Conservation (phyloP, 2,888 invertebrate species). For the Plagodis pulveraria region DNA sequence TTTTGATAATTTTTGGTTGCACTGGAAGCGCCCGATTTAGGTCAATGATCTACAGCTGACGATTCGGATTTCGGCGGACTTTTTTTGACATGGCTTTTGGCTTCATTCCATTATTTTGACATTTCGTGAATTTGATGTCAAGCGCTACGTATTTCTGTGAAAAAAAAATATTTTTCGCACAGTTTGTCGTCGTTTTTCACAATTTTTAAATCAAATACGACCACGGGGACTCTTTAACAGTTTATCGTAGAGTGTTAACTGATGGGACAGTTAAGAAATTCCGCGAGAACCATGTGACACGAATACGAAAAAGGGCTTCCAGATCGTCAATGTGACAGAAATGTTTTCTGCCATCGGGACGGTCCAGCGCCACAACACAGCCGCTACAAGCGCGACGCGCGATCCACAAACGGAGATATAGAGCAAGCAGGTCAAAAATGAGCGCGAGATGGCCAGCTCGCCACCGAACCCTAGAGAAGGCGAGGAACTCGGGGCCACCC, state of each 20-base stretch:
- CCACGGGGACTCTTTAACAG: slow-evolving; percentile 46
- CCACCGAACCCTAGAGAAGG: slow-evolving; percentile 83
- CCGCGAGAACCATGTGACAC: slow-evolving; percentile 83
- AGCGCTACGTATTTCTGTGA: slow-evolving; percentile 82
- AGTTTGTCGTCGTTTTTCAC: slow-evolving; percentile 57
- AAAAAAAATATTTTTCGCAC: slow-evolving; percentile 67
- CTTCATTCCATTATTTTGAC: slow-evolving; percentile 85
- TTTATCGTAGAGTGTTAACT: slow-evolving; percentile 45
- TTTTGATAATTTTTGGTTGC: slow-evolving; percentile 6
- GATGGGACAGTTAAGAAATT: slow-evolving; percentile 64
- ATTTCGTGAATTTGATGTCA: slow-evolving; percentile 84
- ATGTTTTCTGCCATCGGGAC: slow-evolving; percentile 84
- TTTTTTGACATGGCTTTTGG: slow-evolving; percentile 83
- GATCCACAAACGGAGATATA: slow-evolving; percentile 75
- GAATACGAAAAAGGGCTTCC: slow-evolving; percentile 84
- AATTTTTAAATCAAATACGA: slow-evolving; percentile 61
- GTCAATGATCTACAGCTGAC: slow-evolving; percentile 65
- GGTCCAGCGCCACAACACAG: slow-evolving; percentile 72
- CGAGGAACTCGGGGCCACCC: slow-evolving; percentile 70
- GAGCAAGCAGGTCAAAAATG: slow-evolving; percentile 81
- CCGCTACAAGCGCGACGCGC: slow-evolving; percentile 68
- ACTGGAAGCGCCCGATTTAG: slow-evolving; percentile 40
- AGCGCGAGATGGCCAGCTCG: slow-evolving; percentile 84
- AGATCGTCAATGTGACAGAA: slow-evolving; percentile 85
- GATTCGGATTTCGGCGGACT: slow-evolving; percentile 71